Base-by-base conservation (phyloP, 1,140 invertebrate species). In the Drosophila mauritiana region DNA sequence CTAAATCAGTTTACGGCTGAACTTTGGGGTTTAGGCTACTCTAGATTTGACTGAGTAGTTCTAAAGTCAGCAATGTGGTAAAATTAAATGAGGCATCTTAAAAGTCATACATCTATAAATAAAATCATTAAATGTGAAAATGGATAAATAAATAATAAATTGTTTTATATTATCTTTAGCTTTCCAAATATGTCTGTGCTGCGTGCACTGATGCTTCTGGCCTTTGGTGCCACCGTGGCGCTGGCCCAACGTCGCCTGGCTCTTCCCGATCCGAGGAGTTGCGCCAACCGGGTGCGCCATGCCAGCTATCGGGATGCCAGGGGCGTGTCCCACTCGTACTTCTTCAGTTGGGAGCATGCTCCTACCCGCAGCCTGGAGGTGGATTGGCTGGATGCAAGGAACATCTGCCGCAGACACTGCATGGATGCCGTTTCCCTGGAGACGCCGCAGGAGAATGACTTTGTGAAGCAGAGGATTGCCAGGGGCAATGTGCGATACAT, bases 381-480 rank as follows among this genome's bases (percentile, higher is more conserved):
- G 6, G 97, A 98, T 85, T 98, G 97, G 97, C 92, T 98, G 15
- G 97, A 98, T 85, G 96, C 97, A 1, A 94, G 97, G 69, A 98
- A 98, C 92, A 97, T 98, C 81, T 98, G 97, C 93, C 95, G 97
- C 77, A 94, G 97, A 84, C 97, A 98, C 91, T 98, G 97, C 91
- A 98, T 98, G 97, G 97, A 98, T 92, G 96, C 97, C 74, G 97
- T 98, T 10, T 97, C 96, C 10, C 92, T 98, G 31, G 97, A 98
- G 93, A 97, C 97, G 12, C 96, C 97, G 22, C 97, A 95, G 92
- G 97, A 98, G 93, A 97, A 97, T 92, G 97, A 98, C 92, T 98
- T 97, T 91, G 94, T 98, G 73, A 97, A 97, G 92, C 96, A 97
- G 91, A 95, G 96, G 89, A 94, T 98, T 64, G 94, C 95, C 4